Conservation (phyloP, 2,113 vertebrate species). For the Barbus barbus region DNA sequence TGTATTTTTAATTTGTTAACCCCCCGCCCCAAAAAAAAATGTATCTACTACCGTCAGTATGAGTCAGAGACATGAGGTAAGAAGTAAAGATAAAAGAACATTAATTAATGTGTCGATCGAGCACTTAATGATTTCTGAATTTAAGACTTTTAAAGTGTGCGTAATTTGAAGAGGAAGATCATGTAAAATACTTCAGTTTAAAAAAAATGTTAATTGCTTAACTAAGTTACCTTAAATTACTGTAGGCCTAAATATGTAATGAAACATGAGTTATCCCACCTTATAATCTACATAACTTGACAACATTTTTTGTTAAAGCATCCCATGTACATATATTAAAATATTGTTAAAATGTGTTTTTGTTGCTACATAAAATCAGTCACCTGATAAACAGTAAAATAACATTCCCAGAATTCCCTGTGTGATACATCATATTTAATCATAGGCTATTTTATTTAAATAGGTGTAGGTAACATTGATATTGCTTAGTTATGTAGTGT, state of each 20-base stretch:
- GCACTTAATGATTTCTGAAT: not conserved
- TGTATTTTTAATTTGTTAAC: not conserved
- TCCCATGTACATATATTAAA: too few species aligned
- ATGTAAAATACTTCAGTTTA: not conserved
- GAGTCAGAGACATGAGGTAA: too few species aligned
- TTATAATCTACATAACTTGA: too few species aligned
- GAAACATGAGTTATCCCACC: too few species aligned
- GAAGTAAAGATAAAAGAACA: too few species aligned
- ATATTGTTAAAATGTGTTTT: too few species aligned
- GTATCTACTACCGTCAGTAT: not conserved
- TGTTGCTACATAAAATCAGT: not conserved
- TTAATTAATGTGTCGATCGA: not conserved
- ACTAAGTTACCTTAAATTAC: too few species aligned
- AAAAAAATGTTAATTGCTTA: not conserved
- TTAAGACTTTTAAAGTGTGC: not conserved
- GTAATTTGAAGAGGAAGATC: not conserved
- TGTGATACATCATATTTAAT: not conserved
- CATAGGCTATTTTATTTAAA: not conserved
- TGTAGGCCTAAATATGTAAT: too few species aligned
- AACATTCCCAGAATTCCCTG: not conserved
- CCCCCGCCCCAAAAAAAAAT: not conserved
- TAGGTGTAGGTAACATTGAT: not conserved
- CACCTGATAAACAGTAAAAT: not conserved
- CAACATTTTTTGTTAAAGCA: too few species aligned
- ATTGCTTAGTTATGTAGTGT: not conserved